phyloP scores from a whole-genome alignment of 1,140 invertebrate species.

The Artemia franciscana region DNA sequence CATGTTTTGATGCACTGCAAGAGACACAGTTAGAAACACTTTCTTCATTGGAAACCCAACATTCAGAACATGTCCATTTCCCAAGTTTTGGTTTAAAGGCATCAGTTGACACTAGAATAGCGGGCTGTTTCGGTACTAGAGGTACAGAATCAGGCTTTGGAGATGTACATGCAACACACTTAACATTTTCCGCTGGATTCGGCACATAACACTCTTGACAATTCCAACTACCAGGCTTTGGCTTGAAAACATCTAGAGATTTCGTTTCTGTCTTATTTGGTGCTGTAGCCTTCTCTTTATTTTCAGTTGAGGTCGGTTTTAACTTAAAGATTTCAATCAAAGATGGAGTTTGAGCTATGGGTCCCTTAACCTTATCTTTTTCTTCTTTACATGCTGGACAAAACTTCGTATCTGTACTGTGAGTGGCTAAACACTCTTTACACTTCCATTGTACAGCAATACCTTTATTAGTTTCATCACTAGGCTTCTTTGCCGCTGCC shows the following conservation, averaged over 20 bases:
- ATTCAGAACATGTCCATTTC: background rate
- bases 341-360: background rate
- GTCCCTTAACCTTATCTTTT: background rate
- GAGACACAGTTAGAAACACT: background rate
- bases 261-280: too few relatives aligned
- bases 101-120: background rate
- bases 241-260: background rate
- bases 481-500: background rate
- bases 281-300: too few relatives aligned
- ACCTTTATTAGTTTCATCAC: background rate
- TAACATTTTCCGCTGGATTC: background rate
- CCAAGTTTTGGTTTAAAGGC: background rate
- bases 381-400: background rate
- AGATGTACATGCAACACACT: background rate
- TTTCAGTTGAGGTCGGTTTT: too few relatives aligned
- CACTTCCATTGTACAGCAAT: background rate
- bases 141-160: background rate
- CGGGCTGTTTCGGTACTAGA: background rate
- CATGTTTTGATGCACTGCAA: background rate
- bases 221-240: background rate
- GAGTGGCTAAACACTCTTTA: background rate
- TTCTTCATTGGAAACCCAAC: background rate
- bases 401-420: background rate
- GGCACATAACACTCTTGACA: background rate
- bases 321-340: too few relatives aligned